Evolutionary conservation across 1,140 invertebrate species (phyloP).

Genomic region (Prorops nasuta): DNA sequence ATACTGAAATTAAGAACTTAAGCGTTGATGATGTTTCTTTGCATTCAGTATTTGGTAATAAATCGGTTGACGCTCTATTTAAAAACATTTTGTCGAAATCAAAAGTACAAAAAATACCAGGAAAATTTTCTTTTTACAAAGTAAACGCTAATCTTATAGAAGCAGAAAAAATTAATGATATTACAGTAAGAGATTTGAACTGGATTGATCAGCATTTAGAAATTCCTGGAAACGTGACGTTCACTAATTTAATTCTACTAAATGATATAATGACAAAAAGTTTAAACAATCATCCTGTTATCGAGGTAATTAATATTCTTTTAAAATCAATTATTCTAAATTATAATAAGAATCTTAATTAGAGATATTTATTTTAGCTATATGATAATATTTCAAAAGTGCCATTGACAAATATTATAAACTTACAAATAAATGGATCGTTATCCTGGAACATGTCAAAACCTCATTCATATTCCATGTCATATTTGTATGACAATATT

Average conservation of each 20-base stretch:
- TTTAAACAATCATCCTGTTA: conserved; percentile 19
- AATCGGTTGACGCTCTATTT: conserved; percentile 19
- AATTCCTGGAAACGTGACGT: conserved; percentile 23
- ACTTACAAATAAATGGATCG: conserved; percentile 18
- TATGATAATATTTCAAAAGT: conserved; percentile 13
- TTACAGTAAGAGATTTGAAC: conserved; percentile 12
- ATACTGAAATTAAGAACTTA: conserved; percentile 16
- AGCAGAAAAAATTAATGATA: conserved; percentile 20
- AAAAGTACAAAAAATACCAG: conserved; percentile 16
- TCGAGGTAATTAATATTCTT: conserved; percentile 16
- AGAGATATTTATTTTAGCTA: conserved; percentile 25
- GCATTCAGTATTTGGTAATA: conserved; percentile 7
- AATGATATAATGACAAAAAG: conserved; percentile 14
- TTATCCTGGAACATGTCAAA: conserved; percentile 21
- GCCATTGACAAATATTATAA: background rate
- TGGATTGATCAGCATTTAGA: conserved; percentile 23
- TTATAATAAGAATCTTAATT: no score
- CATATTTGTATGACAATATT: conserved; percentile 26
- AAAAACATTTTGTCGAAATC: conserved; percentile 21
- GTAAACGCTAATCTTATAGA: conserved; percentile 18
- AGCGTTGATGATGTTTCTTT: conserved; percentile 20
- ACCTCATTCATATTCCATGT: conserved; percentile 2
- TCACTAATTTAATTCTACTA: conserved; percentile 24
- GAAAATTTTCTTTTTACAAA: conserved; percentile 10
- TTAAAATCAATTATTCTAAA: no score